phyloP scores from a whole-genome alignment of 2,888 invertebrate genomes.

The Yponomeuta sedellus region DNA sequence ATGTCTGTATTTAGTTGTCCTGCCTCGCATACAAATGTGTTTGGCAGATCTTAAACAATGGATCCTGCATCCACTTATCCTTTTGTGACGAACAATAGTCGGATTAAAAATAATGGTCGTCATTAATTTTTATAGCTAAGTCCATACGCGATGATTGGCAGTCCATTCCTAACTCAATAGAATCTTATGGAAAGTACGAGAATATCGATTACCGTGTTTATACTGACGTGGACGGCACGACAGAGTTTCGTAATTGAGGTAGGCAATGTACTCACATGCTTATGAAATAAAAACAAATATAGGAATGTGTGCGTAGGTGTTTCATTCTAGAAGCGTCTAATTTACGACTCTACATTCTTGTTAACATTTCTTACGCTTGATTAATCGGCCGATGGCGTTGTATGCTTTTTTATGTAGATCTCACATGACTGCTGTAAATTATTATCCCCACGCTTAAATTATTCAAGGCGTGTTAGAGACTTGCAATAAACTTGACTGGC shows the following conservation, averaged over 20 bases:
- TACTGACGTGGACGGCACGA: too few relatives aligned
- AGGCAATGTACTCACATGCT: background rate
- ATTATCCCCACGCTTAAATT: too few relatives aligned
- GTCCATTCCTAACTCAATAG: background rate
- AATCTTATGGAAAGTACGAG: background rate
- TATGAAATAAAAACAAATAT: background rate
- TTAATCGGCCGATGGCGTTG: too few relatives aligned
- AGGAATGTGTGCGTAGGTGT: background rate
- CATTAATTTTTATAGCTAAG: background rate
- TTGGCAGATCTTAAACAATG: background rate
- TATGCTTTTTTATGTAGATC: too few relatives aligned
- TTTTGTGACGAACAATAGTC: background rate
- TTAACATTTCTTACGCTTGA: background rate
- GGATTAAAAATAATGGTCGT: background rate
- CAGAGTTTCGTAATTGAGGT: too few relatives aligned
- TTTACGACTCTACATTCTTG: background rate
- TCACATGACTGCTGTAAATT: too few relatives aligned
- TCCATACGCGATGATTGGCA: background rate
- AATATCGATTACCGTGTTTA: too few relatives aligned
- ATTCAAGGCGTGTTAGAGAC: too few relatives aligned
- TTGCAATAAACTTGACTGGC: too few relatives aligned
- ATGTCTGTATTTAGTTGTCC: background rate
- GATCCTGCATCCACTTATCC: background rate
- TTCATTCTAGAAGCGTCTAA: background rate
- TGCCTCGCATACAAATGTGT: background rate